phyloP scores from a whole-genome alignment of 2,888 invertebrate species.

The Ceratothoa steindachneri region DNA sequence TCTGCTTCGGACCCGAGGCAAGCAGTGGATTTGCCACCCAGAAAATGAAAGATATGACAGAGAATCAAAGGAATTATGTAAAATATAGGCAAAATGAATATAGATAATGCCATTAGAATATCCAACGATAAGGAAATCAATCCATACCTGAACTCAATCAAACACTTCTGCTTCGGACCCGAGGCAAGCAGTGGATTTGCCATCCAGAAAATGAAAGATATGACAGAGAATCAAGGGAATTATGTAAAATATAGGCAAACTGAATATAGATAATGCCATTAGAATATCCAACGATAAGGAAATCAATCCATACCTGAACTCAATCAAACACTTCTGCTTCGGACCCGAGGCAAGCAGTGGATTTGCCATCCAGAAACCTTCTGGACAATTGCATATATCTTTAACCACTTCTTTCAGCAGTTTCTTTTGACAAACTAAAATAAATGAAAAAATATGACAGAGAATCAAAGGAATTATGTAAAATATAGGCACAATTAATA shows the following conservation, averaged over 20 bases:
- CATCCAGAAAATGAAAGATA: slow-evolving; percentile 40
- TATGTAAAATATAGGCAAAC: not conserved
- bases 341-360: slow-evolving; percentile 23
- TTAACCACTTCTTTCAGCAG: not conserved
- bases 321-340: slow-evolving; percentile 26
- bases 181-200: slow-evolving; percentile 22
- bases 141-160: slow-evolving; percentile 17
- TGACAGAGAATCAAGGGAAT: not conserved
- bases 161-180: slow-evolving; percentile 16
- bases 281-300: too few relatives aligned
- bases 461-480: too few relatives aligned
- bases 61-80: too few relatives aligned
- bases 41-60: too few relatives aligned
- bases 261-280: too few relatives aligned
- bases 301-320: slow-evolving; percentile 28
- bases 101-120: too few relatives aligned
- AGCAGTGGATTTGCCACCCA: too few relatives aligned
- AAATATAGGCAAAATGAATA: too few relatives aligned
- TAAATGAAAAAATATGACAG: not conserved
- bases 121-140: not conserved
- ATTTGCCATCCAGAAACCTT: slow-evolving; percentile 32
- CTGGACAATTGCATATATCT: not conserved
- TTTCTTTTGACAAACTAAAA: not conserved
- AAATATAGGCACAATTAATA: too few relatives aligned
- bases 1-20: too few relatives aligned